A percentile compares a stretch with the other conserved stretches of the same genome.
These are phyloP conservation scores for Drosophila tanythrix DNA, from an alignment of 2,888 invertebrate genomes.

Conservation along the genomic window DNA sequence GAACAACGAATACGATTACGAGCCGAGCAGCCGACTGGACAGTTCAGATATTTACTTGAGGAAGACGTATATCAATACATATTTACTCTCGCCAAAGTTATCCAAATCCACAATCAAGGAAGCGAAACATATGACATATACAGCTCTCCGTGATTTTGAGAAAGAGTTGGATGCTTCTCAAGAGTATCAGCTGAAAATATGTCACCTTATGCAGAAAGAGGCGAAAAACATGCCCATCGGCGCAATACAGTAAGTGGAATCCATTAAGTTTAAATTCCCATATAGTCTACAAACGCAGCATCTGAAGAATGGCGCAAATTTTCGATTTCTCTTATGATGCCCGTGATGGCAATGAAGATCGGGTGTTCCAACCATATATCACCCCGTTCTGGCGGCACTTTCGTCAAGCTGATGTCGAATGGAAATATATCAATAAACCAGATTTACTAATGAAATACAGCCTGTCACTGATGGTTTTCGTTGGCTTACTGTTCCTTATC, in stretches of 20 bases:
- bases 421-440: constrained; percentile 89
- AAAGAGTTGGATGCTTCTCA: not conserved
- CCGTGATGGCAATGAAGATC: constrained; percentile 26
- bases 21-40: constrained; percentile 86
- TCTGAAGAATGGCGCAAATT: constrained; percentile 13
- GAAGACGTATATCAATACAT: constrained; percentile 27
- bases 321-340: constrained; percentile 14
- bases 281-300: not conserved
- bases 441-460: constrained; percentile 95
- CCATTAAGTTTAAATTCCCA: too few relatives aligned
- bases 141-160: too few relatives aligned
- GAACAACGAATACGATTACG: constrained; percentile 88
- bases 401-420: constrained; percentile 88
- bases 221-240: constrained; percentile 89
- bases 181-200: constrained; percentile 12
- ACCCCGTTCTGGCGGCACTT: constrained; percentile 87
- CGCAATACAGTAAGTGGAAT: constrained; percentile 88
- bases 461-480: constrained; percentile 87
- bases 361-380: constrained; percentile 53
- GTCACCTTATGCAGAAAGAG: constrained; percentile 25
- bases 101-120: not conserved
- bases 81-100: constrained; percentile 25
- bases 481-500: constrained; percentile 87
- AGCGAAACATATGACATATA: not conserved
- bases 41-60: constrained; percentile 19